Conservation (phyloP, 1,140 invertebrate species). For the Aporrectodea caliginosa region DNA sequence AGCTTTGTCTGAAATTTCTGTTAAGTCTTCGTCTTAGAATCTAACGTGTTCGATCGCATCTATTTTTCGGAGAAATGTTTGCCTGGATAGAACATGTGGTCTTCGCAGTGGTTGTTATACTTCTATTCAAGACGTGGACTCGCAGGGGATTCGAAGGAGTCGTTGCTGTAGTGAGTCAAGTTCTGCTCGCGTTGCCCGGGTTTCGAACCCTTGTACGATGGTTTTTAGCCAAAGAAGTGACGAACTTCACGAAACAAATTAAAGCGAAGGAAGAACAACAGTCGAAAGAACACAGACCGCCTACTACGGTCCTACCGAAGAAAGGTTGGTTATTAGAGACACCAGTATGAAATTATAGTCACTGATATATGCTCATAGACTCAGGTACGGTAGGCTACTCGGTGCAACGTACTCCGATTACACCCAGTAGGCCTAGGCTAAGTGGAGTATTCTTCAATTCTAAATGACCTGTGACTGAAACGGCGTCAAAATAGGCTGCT, state of each 20-base stretch:
- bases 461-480: background rate
- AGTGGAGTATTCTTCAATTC: too few species aligned
- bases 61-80: slow-evolving; percentile 9
- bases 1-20: too few species aligned
- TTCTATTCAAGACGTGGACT: slow-evolving; percentile 40
- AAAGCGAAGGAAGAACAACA: slow-evolving; percentile 34
- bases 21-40: too few species aligned
- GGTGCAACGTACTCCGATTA: too few species aligned
- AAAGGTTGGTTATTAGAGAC: slow-evolving; percentile 32
- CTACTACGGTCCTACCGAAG: slow-evolving; percentile 36
- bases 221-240: slow-evolving; percentile 41
- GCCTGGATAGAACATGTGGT: slow-evolving; percentile 40
- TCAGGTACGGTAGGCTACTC: too few species aligned
- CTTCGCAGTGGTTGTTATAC: slow-evolving; percentile 37
- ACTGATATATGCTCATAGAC: background rate
- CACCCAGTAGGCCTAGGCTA: background rate
- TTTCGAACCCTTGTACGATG: slow-evolving; percentile 35
- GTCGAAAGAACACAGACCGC: slow-evolving; percentile 21
- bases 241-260: slow-evolving; percentile 41
- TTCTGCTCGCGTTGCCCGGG: slow-evolving; percentile 41
- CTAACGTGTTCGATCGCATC: too few species aligned
- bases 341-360: background rate
- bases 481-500: background rate
- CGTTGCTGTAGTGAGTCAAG: slow-evolving; percentile 38
- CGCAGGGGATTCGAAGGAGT: slow-evolving; percentile 38